These are phyloP conservation scores for Marmota monax DNA, from an alignment of 2,113 vertebrate species.

Conservation along the genomic window DNA sequence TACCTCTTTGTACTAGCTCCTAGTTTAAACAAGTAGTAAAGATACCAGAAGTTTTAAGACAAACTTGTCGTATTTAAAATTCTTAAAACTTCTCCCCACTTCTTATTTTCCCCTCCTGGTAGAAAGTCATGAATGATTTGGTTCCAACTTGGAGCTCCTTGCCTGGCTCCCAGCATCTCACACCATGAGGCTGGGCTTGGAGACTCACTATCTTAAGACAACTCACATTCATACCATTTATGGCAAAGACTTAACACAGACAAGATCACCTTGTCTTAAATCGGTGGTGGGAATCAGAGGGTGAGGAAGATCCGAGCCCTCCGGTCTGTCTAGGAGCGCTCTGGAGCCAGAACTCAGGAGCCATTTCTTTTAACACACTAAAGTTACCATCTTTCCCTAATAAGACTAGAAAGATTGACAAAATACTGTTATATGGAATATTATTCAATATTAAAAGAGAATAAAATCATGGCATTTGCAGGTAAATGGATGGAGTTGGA, in stretches of 20 bases:
- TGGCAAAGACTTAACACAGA: background rate
- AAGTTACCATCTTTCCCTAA: background rate
- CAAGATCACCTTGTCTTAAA: background rate
- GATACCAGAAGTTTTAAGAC: background rate
- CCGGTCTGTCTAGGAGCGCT: background rate
- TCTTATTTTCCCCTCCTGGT: background rate
- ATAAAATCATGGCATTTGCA: too few relatives aligned
- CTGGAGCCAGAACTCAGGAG: background rate
- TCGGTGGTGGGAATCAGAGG: too few relatives aligned
- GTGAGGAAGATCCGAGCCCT: background rate
- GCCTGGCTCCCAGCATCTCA: background rate
- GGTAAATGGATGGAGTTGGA: too few relatives aligned
- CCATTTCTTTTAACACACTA: background rate
- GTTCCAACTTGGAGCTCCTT: background rate
- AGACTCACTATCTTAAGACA: background rate
- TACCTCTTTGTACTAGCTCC: background rate
- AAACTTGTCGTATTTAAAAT: background rate
- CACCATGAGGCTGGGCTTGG: background rate
- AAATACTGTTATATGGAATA: background rate
- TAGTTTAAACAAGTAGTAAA: constrained; percentile 9
- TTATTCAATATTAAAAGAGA: too few relatives aligned
- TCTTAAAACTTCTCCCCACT: background rate
- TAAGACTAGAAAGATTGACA: background rate
- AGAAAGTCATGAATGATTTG: background rate
- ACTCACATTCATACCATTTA: too few relatives aligned